Conservation (phyloP, 2,113 vertebrate genomes). For the Raja brachyura region DNA sequence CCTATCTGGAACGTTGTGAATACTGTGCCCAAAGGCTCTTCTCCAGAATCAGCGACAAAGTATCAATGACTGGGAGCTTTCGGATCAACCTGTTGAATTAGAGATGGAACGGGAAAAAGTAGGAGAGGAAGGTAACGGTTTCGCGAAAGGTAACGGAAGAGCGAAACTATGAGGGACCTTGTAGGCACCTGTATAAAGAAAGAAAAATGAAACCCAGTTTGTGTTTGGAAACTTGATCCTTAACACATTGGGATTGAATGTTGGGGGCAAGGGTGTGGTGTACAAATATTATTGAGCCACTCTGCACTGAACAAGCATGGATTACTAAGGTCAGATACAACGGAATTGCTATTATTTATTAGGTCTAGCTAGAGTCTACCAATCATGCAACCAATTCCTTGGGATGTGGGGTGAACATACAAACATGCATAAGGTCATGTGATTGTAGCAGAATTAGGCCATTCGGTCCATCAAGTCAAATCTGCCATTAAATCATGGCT, state of each 20-base stretch:
- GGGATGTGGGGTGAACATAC: background rate
- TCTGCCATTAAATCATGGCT: too few species aligned
- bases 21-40: background rate
- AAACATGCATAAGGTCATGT: too few species aligned
- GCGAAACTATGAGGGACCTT: background rate
- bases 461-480: too few species aligned
- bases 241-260: background rate
- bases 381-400: background rate
- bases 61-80: background rate
- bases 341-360: background rate
- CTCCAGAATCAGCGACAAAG: background rate
- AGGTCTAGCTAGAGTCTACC: background rate
- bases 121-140: background rate
- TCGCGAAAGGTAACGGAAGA: too few species aligned
- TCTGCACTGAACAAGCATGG: background rate
- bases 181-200: background rate
- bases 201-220: background rate
- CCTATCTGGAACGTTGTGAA: too few species aligned
- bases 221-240: background rate
- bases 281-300: background rate
- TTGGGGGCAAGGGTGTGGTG: background rate
- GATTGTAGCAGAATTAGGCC: too few species aligned
- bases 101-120: background rate
- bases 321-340: background rate
- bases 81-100: background rate